These are phyloP conservation scores for Drosophila picticornis DNA, from an alignment of 2,888 invertebrate genomes.

Conservation along the genomic window DNA sequence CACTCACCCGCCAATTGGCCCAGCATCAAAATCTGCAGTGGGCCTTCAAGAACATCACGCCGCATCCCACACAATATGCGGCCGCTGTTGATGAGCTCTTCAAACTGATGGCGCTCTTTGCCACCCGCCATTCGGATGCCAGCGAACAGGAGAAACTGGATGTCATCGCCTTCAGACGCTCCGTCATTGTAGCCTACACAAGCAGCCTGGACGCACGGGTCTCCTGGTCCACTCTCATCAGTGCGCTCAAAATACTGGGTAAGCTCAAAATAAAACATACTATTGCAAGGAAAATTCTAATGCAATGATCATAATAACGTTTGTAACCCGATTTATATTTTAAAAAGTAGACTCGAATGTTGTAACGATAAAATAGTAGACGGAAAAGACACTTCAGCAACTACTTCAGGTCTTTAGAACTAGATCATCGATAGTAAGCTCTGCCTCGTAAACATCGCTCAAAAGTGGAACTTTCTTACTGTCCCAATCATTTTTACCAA, in stretches of 20 bases:
- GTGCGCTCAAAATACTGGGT: slow-evolving; percentile 92
- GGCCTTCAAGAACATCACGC: slow-evolving; percentile 98
- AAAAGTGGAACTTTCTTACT: neutral
- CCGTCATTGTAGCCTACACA: slow-evolving; percentile 94
- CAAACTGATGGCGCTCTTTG: slow-evolving; percentile 95
- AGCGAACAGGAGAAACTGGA: slow-evolving; percentile 92
- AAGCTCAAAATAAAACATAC: neutral
- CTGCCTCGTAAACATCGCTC: neutral
- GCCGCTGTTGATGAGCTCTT: slow-evolving; percentile 96
- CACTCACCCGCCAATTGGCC: slow-evolving; percentile 94
- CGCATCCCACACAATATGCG: slow-evolving; percentile 97
- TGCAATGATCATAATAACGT: too few relatives aligned
- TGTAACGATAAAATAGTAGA: neutral
- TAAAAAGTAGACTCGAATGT: neutral
- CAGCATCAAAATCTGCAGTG: slow-evolving; percentile 98
- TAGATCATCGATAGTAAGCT: neutral
- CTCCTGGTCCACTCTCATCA: slow-evolving; percentile 97
- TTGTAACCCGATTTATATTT: neutral
- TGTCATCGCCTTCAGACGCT: slow-evolving; percentile 93
- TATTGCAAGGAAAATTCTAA: too few relatives aligned
- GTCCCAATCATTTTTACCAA: neutral
- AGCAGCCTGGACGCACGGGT: slow-evolving; percentile 95
- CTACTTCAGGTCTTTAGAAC: neutral
- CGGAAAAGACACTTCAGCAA: neutral
- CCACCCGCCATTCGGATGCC: slow-evolving; percentile 92